Evolutionary conservation across 2,888 invertebrate genomes (phyloP).

Genomic region (Molanna angustata): DNA sequence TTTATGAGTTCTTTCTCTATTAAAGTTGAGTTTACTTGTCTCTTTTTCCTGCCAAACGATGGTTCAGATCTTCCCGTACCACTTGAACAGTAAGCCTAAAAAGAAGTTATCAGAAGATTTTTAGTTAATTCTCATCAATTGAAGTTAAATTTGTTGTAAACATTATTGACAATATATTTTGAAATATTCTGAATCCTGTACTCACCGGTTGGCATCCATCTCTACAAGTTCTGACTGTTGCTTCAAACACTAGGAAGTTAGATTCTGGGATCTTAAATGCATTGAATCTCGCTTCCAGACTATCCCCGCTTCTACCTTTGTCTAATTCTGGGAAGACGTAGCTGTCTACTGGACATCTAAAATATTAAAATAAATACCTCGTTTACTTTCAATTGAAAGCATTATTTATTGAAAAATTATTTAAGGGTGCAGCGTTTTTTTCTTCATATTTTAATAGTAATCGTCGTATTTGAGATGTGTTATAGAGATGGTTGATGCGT

Average conservation of each 20-base stretch:
- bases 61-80: conserved; percentile 77
- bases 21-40: conserved; percentile 46
- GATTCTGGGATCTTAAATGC: conserved; percentile 94
- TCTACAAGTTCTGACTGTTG: conserved; percentile 83
- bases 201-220: conserved; percentile 83
- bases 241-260: conserved; percentile 90
- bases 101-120: conserved; percentile 13
- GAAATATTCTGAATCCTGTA: no score
- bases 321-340: conserved; percentile 90
- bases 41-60: conserved; percentile 72
- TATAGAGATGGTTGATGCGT: no score
- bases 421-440: no score
- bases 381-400: no score
- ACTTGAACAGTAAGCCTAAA: conserved; percentile 76
- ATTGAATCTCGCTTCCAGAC: conserved; percentile 86
- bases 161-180: no score
- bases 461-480: no score
- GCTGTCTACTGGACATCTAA: conserved; percentile 86
- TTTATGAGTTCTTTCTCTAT: conserved; percentile 37
- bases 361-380: conserved; percentile 3
- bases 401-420: no score
- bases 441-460: no score
- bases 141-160: not conserved
- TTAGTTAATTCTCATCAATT: no score
- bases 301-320: conserved; percentile 80